These are phyloP conservation scores for Tyria jacobaeae DNA, from an alignment of 2,888 invertebrate genomes.

Conservation along the genomic window DNA sequence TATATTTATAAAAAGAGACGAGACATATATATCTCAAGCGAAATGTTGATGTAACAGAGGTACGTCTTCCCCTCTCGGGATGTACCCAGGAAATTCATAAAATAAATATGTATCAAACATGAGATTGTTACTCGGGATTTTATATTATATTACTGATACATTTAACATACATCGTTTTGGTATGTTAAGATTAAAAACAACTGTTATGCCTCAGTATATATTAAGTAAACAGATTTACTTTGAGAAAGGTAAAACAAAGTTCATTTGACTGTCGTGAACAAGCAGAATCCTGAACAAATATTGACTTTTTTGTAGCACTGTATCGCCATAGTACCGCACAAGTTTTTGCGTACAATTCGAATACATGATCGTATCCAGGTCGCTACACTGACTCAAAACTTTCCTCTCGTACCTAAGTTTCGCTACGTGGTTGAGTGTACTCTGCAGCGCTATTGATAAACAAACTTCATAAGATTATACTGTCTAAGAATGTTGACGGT, in stretches of 20 bases:
- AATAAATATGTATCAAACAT: too few relatives aligned
- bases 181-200: neutral
- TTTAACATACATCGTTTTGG: too few relatives aligned
- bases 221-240: constrained; percentile 23
- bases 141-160: too few relatives aligned
- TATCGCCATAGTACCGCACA: constrained; percentile 21
- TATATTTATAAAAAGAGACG: too few relatives aligned
- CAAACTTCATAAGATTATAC: constrained; percentile 26
- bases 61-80: too few relatives aligned
- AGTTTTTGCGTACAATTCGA: constrained; percentile 38
- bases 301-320: constrained; percentile 36
- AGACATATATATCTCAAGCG: too few relatives aligned
- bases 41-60: too few relatives aligned
- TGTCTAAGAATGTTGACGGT: constrained; percentile 9
- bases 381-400: constrained; percentile 36
- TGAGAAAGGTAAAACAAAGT: constrained; percentile 31
- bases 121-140: too few relatives aligned
- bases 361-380: constrained; percentile 28
- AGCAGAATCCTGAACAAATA: constrained; percentile 39
- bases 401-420: constrained; percentile 32
- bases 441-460: constrained; percentile 29
- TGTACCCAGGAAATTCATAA: too few relatives aligned
- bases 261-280: constrained; percentile 48
- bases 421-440: constrained; percentile 16
- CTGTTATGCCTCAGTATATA: constrained; percentile 7